phyloP scores from a whole-genome alignment of 2,888 invertebrate genomes.

The Drosophila mettleri region DNA sequence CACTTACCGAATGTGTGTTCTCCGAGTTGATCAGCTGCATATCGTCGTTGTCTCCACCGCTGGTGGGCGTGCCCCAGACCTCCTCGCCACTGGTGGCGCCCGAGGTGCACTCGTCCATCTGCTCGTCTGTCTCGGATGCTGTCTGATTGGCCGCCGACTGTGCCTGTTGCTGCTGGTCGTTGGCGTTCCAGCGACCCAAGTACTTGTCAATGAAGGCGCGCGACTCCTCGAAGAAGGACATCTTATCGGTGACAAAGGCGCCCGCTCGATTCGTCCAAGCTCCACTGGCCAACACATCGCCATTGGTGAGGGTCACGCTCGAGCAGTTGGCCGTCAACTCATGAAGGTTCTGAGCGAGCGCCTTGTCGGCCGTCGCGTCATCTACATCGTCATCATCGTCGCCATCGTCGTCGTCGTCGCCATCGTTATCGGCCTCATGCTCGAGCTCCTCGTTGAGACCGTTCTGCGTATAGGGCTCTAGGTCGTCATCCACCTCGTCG shows the following conservation, averaged over 20 bases:
- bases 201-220: slow-evolving; percentile 85
- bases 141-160: slow-evolving; percentile 34
- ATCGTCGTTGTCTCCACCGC: slow-evolving; percentile 93
- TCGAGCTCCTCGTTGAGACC: slow-evolving; percentile 67
- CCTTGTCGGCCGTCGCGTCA: slow-evolving; percentile 57
- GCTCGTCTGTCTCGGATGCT: slow-evolving; percentile 87
- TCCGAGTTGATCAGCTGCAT: slow-evolving; percentile 89
- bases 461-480: slow-evolving; percentile 71
- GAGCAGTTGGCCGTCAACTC: slow-evolving; percentile 51
- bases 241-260: slow-evolving; percentile 92
- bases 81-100: slow-evolving; percentile 94
- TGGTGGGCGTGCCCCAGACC: slow-evolving; percentile 95
- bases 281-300: slow-evolving; percentile 68
- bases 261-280: slow-evolving; percentile 92
- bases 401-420: slow-evolving; percentile 83
- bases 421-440: slow-evolving; percentile 83
- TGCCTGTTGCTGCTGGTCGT: slow-evolving; percentile 67
- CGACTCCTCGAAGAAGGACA: slow-evolving; percentile 89
- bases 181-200: slow-evolving; percentile 86
- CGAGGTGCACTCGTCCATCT: slow-evolving; percentile 90
- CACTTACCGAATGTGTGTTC: slow-evolving; percentile 88
- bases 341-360: slow-evolving; percentile 50
- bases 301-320: slow-evolving; percentile 46
- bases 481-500: slow-evolving; percentile 86
- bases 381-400: slow-evolving; percentile 80